These are phyloP conservation scores for Scelioninae gen. 1 DNA, from an alignment of 2,888 invertebrate species.

Conservation along the genomic window DNA sequence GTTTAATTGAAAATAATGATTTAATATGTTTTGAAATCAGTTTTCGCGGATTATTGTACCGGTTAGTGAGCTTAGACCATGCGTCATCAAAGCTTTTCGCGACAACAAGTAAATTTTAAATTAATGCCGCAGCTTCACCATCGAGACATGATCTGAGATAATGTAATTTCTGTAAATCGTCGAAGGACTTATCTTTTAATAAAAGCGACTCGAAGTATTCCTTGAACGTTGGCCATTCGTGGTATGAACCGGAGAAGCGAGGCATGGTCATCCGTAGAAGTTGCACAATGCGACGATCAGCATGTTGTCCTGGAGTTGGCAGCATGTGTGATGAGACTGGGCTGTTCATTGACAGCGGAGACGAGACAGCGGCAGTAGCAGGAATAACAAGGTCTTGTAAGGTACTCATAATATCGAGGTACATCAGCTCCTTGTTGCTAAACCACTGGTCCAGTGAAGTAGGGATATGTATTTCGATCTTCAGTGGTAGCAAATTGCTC, in stretches of 20 bases:
- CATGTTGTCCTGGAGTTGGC: too few species aligned
- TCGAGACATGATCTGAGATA: slow-evolving; percentile 1
- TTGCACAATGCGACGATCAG: background rate
- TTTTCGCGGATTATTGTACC: background rate
- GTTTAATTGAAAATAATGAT: background rate
- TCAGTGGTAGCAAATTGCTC: background rate
- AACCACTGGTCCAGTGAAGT: background rate
- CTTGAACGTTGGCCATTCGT: slow-evolving; percentile 2
- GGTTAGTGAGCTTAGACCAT: background rate
- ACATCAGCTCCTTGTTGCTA: background rate
- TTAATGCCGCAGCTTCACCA: background rate
- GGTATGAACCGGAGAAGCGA: background rate
- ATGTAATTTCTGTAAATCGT: slow-evolving; percentile 1
- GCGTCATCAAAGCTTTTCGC: slow-evolving; percentile 1
- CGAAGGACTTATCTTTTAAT: background rate
- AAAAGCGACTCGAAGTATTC: slow-evolving; percentile 13
- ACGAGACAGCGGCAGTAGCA: background rate
- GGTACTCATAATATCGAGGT: background rate
- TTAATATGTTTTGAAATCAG: background rate
- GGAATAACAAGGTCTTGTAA: background rate
- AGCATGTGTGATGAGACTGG: too few species aligned
- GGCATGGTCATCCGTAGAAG: background rate
- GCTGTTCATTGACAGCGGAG: too few species aligned
- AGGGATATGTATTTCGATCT: background rate
- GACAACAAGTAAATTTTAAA: slow-evolving; percentile 1